phyloP scores from a whole-genome alignment of 2,113 vertebrate species.

The Coracopsis vasa region DNA sequence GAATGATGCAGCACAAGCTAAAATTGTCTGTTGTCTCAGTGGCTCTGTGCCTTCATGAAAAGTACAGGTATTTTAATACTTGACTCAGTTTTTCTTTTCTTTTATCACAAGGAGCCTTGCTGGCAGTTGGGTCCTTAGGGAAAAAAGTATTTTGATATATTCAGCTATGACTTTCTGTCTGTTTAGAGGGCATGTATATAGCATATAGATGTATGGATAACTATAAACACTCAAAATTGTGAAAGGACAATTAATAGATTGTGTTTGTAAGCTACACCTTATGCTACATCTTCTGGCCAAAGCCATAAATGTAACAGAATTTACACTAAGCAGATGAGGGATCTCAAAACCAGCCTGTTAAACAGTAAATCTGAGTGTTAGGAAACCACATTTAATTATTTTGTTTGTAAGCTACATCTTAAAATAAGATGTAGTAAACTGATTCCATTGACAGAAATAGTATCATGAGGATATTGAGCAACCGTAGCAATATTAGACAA shows the following conservation, averaged over 20 bases:
- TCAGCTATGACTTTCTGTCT: neutral
- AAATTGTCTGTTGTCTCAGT: neutral
- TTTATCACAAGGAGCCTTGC: neutral
- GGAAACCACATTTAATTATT: neutral
- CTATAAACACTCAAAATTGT: neutral
- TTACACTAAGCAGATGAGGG: neutral
- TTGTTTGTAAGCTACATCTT: neutral
- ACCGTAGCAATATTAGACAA: neutral
- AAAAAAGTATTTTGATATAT: neutral
- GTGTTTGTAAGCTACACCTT: neutral
- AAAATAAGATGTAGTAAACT: neutral
- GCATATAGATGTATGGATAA: neutral
- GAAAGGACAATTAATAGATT: neutral
- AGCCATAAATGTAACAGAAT: neutral
- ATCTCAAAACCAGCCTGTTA: neutral
- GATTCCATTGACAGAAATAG: neutral
- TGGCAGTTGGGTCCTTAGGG: neutral
- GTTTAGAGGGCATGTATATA: neutral
- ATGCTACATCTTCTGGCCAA: neutral
- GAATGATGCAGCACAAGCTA: neutral
- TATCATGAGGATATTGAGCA: neutral
- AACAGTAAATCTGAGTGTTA: neutral
- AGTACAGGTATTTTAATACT: neutral
- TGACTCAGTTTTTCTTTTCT: neutral
- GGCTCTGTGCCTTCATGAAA: neutral